Base-by-base conservation (phyloP, 2,113 vertebrate genomes). In the Anguilla japonica region DNA sequence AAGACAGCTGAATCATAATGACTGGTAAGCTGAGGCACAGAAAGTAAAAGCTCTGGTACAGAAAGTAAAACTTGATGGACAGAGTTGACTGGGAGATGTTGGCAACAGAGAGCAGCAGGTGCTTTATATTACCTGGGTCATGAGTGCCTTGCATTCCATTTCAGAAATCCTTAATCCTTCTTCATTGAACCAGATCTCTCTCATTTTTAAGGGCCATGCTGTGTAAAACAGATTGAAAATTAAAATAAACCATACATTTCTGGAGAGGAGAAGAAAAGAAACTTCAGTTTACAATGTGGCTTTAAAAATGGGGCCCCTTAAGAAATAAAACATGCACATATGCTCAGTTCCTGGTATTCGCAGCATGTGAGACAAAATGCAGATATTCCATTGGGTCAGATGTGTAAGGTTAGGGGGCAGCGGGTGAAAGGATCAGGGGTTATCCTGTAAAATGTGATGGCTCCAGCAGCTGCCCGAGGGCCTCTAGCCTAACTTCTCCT, bases 301-400 rank as follows among this genome's bases (percentile, higher is more conserved):
- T 41, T 40, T 86, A 39, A 53, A 56, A 82, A 40, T 22, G 56
- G 83, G 63, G 60, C 57, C 63, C 60, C 83, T n/a, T 79, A 39
- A 39, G 22, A 41, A 29, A 34, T 41, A 56, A 29, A 84, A n/a
- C 63, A 22, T 16, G 81, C 39, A 56, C 63, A 84, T 79, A 86
- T 60, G 53, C 86, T 87, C 86, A 4, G 11, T 18, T 63, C 43
- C 41, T 71, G 56, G 80, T 87, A 56, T 83, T 13, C 39, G 56
- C 53, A 41, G 29, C 29, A 86, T 81, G 71, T 22, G 71, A 39
- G 39, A 41, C 87, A 20, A 87, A 87, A 89, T 83, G 84, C 80
- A 82, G 71, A 86, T 53, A 56, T 39, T 7, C 29, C 71, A 82
- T 56, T 92, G 89, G 92, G 90, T 94, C 57, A 89, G 89, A 86